Percentiles rank a stretch among this genome's conserved stretches.
Evolutionary conservation across 2,113 vertebrate genomes (phyloP).

Genomic region (Holacanthus passer): DNA sequence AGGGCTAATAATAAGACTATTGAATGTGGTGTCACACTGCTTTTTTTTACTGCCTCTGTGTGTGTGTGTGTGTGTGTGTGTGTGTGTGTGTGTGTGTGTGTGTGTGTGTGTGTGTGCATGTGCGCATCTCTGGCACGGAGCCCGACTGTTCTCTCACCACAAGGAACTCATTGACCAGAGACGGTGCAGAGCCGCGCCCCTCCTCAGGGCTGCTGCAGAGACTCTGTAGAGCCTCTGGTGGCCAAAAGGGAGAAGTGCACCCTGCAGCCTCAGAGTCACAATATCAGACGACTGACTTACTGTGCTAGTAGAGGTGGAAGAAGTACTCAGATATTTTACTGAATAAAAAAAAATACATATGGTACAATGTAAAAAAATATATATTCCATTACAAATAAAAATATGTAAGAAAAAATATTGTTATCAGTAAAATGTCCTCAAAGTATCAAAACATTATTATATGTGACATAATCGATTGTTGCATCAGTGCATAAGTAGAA

Average conservation of each 20-base stretch:
- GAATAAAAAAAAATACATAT: too few relatives aligned
- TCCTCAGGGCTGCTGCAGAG: constrained; percentile 75
- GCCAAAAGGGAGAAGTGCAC: constrained; percentile 56
- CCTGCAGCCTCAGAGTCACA: background rate
- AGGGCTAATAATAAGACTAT: constrained; percentile 63
- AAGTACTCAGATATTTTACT: too few relatives aligned
- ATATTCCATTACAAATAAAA: background rate
- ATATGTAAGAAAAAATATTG: background rate
- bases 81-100: constrained; percentile 15
- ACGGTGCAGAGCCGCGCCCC: constrained; percentile 87
- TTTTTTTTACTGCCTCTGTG: background rate
- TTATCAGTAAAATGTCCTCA: background rate
- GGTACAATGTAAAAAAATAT: background rate
- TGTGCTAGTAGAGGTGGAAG: background rate
- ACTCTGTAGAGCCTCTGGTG: constrained; percentile 86
- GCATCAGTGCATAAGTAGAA: background rate
- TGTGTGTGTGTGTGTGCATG: constrained; percentile 33
- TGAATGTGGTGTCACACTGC: constrained; percentile 46
- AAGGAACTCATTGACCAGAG: constrained; percentile 90
- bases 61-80: constrained; percentile 18
- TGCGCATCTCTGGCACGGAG: constrained; percentile 79
- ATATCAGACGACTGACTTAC: background rate
- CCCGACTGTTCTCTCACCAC: constrained; percentile 86
- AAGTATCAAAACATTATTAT: background rate
- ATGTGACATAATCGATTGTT: too few relatives aligned